phyloP scores from a whole-genome alignment of 2,113 vertebrate species.

The Columbina picui region DNA sequence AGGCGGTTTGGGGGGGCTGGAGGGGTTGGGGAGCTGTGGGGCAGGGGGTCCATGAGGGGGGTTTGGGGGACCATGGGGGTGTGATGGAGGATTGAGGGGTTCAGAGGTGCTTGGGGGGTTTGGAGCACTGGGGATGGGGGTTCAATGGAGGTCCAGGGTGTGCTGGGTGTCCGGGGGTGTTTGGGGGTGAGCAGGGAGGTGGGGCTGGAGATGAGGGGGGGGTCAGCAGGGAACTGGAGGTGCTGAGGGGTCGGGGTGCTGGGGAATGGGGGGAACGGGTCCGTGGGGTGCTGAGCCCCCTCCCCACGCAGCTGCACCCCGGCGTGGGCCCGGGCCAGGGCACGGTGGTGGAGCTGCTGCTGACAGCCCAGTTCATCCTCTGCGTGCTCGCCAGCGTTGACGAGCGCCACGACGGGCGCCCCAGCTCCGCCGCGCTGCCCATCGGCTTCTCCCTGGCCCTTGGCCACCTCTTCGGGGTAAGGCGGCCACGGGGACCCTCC shows the following conservation, averaged over 20 bases:
- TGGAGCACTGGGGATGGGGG: not conserved
- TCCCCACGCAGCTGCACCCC: slow-evolving; percentile 81
- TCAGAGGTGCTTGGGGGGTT: not conserved
- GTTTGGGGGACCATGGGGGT: not conserved
- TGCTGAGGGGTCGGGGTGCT: not conserved
- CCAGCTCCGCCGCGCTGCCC: slow-evolving; percentile 87
- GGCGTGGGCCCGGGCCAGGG: slow-evolving; percentile 89
- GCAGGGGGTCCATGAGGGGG: not conserved
- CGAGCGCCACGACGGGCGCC: slow-evolving; percentile 87
- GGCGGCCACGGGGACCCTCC: not conserved
- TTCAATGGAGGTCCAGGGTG: slow-evolving; percentile 40
- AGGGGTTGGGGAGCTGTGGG: not conserved
- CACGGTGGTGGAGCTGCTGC: slow-evolving; percentile 90
- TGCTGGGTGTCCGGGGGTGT: not conserved
- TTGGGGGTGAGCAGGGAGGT: not conserved
- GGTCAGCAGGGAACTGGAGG: not conserved
- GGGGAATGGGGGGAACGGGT: not conserved
- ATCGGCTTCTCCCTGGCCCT: slow-evolving; percentile 92
- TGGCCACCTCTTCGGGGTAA: slow-evolving; percentile 94
- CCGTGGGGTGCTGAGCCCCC: not conserved
- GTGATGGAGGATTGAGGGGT: not conserved
- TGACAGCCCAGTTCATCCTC: slow-evolving; percentile 90
- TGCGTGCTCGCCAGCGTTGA: slow-evolving; percentile 91
- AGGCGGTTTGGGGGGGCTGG: not conserved
- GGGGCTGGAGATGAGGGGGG: not conserved